Conservation (phyloP, 37 sponge, comb jelly and placozoan genomes). For the Lycopodina hypogea region DNA sequence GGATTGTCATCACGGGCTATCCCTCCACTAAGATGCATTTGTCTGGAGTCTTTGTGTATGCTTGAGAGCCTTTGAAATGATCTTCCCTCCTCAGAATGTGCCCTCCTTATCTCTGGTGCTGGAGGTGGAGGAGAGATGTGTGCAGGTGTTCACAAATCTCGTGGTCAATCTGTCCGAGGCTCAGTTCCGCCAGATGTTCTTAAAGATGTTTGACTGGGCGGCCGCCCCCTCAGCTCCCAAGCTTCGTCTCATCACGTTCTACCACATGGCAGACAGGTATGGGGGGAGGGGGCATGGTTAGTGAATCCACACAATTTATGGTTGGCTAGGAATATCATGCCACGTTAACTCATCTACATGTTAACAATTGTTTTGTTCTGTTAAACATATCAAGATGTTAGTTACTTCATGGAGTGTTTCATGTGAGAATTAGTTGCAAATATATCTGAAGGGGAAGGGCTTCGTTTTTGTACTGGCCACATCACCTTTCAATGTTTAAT, state of each 20-base stretch:
- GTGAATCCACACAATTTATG: not conserved
- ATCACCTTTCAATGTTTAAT: no score
- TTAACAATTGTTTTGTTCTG: no score
- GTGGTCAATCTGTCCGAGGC: slow-evolving; percentile 85
- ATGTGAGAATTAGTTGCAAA: no score
- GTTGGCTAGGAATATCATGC: not conserved
- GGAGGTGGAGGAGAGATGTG: slow-evolving; percentile 52
- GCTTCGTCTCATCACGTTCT: slow-evolving; percentile 76
- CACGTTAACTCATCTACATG: not conserved
- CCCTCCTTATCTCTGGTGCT: not conserved
- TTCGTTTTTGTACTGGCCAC: no score
- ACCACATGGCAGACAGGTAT: slow-evolving; percentile 65
- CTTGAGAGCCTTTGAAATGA: no score
- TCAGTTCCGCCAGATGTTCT: slow-evolving; percentile 71
- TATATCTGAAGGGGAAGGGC: no score
- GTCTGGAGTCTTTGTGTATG: no score
- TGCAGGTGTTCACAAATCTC: slow-evolving; percentile 35
- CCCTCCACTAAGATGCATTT: no score
- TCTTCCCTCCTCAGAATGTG: not conserved
- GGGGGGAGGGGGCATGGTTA: not conserved
- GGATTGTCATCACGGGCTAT: no score
- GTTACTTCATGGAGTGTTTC: no score
- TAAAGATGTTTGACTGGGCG: slow-evolving; percentile 85
- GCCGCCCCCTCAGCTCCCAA: slow-evolving; percentile 25
- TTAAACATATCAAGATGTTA: no score